Evolutionary conservation across 2,888 invertebrate species (phyloP), one percentile per base, ranked within the genome.

Genomic region (Cantharis lateralis): DNA sequence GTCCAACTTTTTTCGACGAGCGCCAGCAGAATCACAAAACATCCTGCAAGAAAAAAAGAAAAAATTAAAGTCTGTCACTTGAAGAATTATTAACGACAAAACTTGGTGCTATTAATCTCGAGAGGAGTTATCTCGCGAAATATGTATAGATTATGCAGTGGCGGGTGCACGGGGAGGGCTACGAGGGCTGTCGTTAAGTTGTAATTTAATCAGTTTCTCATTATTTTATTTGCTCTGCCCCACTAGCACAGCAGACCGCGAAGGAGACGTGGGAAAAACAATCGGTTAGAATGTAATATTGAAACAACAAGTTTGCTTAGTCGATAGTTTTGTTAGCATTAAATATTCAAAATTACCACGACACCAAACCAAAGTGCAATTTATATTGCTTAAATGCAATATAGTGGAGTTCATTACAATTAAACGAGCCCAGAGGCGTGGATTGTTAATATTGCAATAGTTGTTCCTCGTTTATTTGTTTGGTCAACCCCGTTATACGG

Each of bases 1-100:
- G 87, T 89, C 48, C 78, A 78, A 20, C 76, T 78, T 48, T 75
- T 71, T 18, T 80, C 66, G n/a, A 80, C 48, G 62, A 78, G 70
- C 20, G 74, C 18, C 24, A 73, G 24, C 28, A 78, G 15, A 15
- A 78, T 64, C 24, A 71, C 15, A 3, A 78, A 48, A 71, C 13
- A 76, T 16, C 62, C 78, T 78, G 73, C 4, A 78, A 78, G 72
- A 74, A 78, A 72, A 20, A 75, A 16, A 68, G 10, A 68, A 72
- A 13, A 61, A 16, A 32, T 68, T 68, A 68, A 26, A 28, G 13
- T 66, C 20, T 16, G 48, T 48, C 48, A n/a, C 48, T 48, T 48
- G 48, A 48, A 9, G 48, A 48, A 48, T 48, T 48, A 48, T 48
- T 48, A 48, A 48, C 48, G 48, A 48, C n/a, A 2, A 9, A 48